These are phyloP conservation scores for Sebastes nivosus DNA, from an alignment of 2,797 vertebrate genomes.

Conservation along the genomic window DNA sequence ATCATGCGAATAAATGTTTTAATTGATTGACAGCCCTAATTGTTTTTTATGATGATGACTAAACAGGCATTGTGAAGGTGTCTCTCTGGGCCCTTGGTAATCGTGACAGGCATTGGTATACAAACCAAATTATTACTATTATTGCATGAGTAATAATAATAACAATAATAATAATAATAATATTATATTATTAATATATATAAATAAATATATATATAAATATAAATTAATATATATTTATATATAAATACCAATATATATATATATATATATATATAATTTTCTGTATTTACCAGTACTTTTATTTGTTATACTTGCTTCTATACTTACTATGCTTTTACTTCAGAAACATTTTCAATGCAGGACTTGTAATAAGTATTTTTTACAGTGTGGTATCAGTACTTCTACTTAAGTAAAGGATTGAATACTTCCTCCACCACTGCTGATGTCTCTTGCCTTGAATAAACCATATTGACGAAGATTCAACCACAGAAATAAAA, in stretches of 20 bases:
- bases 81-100: not conserved
- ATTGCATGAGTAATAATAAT: not conserved
- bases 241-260: no score
- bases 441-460: not conserved
- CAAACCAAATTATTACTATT: not conserved
- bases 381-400: not conserved
- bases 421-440: not conserved
- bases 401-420: not conserved
- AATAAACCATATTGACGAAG: not conserved
- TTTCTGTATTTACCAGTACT: not conserved
- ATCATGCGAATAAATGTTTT: no score
- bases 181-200: no score
- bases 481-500: not conserved
- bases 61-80: not conserved
- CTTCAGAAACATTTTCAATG: not conserved
- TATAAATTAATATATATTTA: no score
- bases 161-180: not conserved
- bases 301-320: not conserved
- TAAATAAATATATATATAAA: no score
- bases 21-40: no score
- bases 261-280: no score
- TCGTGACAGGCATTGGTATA: not conserved
- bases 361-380: not conserved
- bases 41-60: no score
- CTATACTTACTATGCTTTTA: not conserved